Evolutionary conservation across 2,888 invertebrate species (phyloP).

Genomic region (Thelaira solivaga): DNA sequence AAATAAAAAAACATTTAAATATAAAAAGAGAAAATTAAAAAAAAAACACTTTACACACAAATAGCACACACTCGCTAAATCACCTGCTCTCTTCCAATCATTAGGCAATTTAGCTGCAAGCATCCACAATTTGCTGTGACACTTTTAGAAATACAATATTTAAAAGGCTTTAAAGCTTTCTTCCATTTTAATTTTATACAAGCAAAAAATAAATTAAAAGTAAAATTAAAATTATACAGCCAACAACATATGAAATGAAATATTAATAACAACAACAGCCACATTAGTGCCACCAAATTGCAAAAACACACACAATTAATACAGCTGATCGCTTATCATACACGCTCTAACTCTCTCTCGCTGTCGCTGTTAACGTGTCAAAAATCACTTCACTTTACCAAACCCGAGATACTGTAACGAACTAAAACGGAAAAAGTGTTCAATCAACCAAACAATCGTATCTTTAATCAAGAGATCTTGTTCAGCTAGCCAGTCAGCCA

Average conservation of each 20-base stretch:
- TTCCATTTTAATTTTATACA: slow-evolving; percentile 45
- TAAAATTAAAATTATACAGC: slow-evolving; percentile 20
- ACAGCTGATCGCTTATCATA: slow-evolving; percentile 9
- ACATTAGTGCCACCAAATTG: background rate
- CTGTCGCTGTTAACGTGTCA: background rate
- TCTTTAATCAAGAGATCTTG: slow-evolving; percentile 1
- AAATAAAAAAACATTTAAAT: background rate
- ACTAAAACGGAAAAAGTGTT: background rate
- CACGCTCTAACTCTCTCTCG: background rate
- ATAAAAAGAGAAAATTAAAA: background rate
- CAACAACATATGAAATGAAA: background rate
- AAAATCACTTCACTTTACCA: background rate
- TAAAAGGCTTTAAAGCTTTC: slow-evolving; percentile 40
- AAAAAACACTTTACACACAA: slow-evolving; percentile 20
- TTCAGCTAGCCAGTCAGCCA: slow-evolving; percentile 14
- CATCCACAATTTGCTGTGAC: slow-evolving; percentile 47
- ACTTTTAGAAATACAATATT: slow-evolving; percentile 9
- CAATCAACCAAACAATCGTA: slow-evolving; percentile 12
- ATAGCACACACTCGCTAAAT: slow-evolving; percentile 37
- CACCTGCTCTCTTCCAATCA: slow-evolving; percentile 41
- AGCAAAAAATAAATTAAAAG: no score
- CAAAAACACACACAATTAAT: slow-evolving; percentile 17
- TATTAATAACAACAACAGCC: background rate
- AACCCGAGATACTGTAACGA: slow-evolving; percentile 16
- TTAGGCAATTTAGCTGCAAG: slow-evolving; percentile 46